These are phyloP conservation scores for Oedothorax gibbosus DNA, from an alignment of 1,140 invertebrate species.

Conservation along the genomic window DNA sequence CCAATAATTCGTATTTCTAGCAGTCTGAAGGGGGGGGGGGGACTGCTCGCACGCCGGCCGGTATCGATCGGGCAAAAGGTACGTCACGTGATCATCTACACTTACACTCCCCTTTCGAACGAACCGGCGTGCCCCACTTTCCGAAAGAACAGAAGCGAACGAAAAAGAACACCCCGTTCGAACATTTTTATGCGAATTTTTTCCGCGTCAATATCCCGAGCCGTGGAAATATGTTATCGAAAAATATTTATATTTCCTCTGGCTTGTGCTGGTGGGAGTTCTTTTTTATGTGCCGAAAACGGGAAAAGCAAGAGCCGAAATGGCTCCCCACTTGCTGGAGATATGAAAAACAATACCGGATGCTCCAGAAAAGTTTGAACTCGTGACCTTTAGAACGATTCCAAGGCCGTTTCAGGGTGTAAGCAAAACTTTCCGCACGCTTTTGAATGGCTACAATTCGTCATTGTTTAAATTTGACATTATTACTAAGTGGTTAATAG, in stretches of 20 bases:
- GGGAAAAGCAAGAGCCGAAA: background rate
- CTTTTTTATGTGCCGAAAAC: background rate
- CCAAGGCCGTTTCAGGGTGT: background rate
- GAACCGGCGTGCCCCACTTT: slow-evolving; percentile 51
- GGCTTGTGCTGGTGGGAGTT: background rate
- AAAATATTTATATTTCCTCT: background rate
- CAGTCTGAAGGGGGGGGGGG: background rate
- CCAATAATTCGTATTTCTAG: too few species aligned
- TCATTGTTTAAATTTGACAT: too few species aligned
- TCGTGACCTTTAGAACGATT: slow-evolving; percentile 48
- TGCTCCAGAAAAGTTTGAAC: slow-evolving; percentile 47
- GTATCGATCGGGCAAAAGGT: slow-evolving; percentile 8
- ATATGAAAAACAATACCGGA: slow-evolving; percentile 30
- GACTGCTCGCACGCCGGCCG: slow-evolving; percentile 46
- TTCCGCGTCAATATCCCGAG: slow-evolving; percentile 26
- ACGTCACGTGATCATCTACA: slow-evolving; percentile 57
- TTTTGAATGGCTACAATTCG: background rate
- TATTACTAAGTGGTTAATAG: too few species aligned
- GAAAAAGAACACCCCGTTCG: slow-evolving; percentile 8
- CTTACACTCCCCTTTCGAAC: slow-evolving; percentile 56
- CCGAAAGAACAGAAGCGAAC: slow-evolving; percentile 7
- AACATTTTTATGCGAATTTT: slow-evolving; percentile 54
- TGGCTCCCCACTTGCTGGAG: background rate
- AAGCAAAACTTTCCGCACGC: slow-evolving; percentile 2
- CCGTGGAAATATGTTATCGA: background rate